Base-by-base conservation (phyloP, 2,797 vertebrate species). In the Melanotaenia nigrans region DNA sequence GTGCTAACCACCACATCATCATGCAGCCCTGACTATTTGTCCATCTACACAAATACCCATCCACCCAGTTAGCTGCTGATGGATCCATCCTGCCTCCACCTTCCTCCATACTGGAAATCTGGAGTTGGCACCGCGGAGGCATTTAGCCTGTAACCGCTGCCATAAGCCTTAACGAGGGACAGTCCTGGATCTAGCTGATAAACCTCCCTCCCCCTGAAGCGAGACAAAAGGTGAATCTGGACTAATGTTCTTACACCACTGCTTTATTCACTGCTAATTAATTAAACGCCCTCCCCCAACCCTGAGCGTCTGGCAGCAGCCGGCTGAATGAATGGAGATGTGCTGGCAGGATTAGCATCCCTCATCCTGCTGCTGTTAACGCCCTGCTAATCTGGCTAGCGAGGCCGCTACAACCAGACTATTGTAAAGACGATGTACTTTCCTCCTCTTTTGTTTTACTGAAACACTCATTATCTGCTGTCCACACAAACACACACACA, bases 141-240 rank as follows among this genome's bases (percentile, higher is more conserved):
- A 11, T 49, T 36, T 20, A 32, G 32, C 35, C n/a, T 18, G 51
- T 25, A 16, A 64, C 25, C 25, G 25, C 25, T 25, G 25, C 25
- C 25, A 25, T 25, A 40, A 1, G 75, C 1, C 57, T 81, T 86
- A 88, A 85, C 77, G 74, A 87, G 64, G 77, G 80, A 74, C 79
- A 85, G 89, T 92, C 83, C 92, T 93, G 90, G 87, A 89, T 91
- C 78, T 77, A 40, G 54, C 87, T 87, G 93, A 94, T 95, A 94
- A 93, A 91, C 86, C 56, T n/a, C 1, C 33, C 0, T 70, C 33
- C 4, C 33, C 32, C n/a, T 24, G 33, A 68, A 63, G 45, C 4
- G 12, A 22, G 42, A 66, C 35, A 68, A 72, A 61, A 62, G 71
- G 33, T 78, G 61, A 72, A 82, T 59, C 81, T 51, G 22, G 11